Evolutionary conservation across 2,888 invertebrate species (phyloP).

Genomic region (Cephus pulcher): DNA sequence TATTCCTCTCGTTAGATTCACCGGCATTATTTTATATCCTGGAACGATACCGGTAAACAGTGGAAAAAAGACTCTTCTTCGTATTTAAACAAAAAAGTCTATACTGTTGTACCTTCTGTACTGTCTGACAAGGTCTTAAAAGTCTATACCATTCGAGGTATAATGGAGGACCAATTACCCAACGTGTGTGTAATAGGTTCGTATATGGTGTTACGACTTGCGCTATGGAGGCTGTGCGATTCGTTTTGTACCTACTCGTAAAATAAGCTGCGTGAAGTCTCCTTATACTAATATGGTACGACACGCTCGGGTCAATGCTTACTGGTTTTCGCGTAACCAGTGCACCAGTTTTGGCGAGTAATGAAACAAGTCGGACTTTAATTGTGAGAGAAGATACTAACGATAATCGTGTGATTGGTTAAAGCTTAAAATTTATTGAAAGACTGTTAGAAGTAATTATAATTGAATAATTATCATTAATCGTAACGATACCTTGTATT

Average conservation of each 20-base stretch:
- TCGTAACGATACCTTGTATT: background rate
- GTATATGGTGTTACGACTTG: conserved; percentile 22
- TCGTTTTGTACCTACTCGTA: background rate
- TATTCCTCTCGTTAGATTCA: conserved; percentile 13
- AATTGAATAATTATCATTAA: background rate
- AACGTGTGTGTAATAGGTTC: conserved; percentile 12
- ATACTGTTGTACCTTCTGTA: background rate
- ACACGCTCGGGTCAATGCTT: conserved; percentile 62
- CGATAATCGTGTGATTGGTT: background rate
- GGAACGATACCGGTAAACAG: background rate
- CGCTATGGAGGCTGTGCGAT: background rate
- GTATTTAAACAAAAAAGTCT: background rate
- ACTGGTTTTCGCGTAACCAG: conserved; percentile 52
- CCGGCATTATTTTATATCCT: background rate
- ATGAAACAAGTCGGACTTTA: background rate
- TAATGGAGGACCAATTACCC: conserved; percentile 7
- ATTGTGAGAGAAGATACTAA: background rate
- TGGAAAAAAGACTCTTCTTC: conserved; percentile 1
- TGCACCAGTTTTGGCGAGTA: background rate
- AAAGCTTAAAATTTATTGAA: background rate
- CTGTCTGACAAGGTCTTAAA: background rate
- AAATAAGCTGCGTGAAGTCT: conserved; percentile 51
- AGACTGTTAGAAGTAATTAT: background rate
- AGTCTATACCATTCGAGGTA: background rate
- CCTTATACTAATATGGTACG: conserved; percentile 57